Evolutionary conservation across 2,797 vertebrate genomes (phyloP).

Genomic region (Cossypha niveicapilla): DNA sequence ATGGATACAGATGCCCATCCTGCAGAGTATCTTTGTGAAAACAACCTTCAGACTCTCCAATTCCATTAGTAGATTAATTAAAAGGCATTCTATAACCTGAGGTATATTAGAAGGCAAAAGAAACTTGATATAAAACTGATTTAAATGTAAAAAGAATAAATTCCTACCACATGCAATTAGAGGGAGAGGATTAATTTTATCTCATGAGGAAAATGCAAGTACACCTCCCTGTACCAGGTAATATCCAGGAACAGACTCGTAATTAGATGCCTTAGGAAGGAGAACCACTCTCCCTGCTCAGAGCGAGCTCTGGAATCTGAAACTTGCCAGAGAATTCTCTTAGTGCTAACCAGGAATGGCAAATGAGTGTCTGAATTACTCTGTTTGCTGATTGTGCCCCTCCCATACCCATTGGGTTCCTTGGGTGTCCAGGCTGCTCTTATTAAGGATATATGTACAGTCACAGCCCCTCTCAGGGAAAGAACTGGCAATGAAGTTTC

Average conservation of each 20-base stretch:
- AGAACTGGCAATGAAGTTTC: background rate
- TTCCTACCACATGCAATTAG: background rate
- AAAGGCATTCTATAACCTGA: background rate
- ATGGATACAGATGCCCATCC: background rate
- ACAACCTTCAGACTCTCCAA: background rate
- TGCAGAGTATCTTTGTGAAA: background rate
- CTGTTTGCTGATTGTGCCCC: background rate
- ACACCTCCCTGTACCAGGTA: background rate
- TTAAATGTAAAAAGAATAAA: background rate
- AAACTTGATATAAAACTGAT: background rate
- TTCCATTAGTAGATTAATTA: background rate
- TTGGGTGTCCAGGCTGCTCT: background rate
- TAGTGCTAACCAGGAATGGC: background rate
- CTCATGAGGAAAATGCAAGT: background rate
- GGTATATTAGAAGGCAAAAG: background rate
- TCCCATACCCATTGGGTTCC: background rate
- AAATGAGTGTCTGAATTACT: background rate
- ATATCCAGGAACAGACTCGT: background rate
- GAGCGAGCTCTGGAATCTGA: background rate
- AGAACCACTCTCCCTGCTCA: background rate
- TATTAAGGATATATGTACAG: background rate
- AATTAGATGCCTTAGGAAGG: background rate
- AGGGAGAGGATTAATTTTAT: background rate
- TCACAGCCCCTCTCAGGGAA: background rate
- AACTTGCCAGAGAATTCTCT: background rate